Conservation (phyloP, 1,140 invertebrate species). For the Aporrectodea caliginosa region DNA sequence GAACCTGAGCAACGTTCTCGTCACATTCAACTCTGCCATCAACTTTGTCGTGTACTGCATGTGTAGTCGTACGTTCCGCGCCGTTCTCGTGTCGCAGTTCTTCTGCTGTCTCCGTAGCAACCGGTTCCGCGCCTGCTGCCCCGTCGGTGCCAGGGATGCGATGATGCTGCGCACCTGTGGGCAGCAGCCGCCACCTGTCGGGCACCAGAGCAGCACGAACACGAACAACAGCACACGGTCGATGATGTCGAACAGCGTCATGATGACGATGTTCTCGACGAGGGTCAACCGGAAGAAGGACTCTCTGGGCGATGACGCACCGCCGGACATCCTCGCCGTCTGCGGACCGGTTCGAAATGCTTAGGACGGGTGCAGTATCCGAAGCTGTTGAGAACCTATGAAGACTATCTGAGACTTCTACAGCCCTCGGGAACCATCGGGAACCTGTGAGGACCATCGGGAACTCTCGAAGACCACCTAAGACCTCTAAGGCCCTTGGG, state of each 20-base stretch:
- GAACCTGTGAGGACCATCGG: not conserved
- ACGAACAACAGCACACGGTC: not conserved
- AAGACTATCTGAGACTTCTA: no score
- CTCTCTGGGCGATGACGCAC: not conserved
- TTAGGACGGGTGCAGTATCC: not conserved
- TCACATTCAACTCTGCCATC: slow-evolving; percentile 30
- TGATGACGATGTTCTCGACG: not conserved
- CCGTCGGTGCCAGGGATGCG: not conserved
- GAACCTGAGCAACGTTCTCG: slow-evolving; percentile 17
- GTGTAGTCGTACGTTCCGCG: slow-evolving; percentile 26
- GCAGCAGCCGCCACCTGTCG: no score
- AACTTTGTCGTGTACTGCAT: slow-evolving; percentile 34
- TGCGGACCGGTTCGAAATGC: not conserved
- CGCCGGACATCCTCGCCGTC: not conserved
- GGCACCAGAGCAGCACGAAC: not conserved
- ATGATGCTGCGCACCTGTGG: no score
- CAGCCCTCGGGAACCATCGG: not conserved
- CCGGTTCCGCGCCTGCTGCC: not conserved
- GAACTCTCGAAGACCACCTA: not conserved
- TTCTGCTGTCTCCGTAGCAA: not conserved
- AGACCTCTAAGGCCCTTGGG: not conserved
- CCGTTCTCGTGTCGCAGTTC: not conserved
- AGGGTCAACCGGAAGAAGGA: not conserved
- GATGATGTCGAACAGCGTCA: not conserved
- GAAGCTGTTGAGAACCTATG: not conserved